Evolutionary conservation across 35 echinoderm and acorn worm species (phyloP).

Genomic region (Apostichopus parvimensis): DNA sequence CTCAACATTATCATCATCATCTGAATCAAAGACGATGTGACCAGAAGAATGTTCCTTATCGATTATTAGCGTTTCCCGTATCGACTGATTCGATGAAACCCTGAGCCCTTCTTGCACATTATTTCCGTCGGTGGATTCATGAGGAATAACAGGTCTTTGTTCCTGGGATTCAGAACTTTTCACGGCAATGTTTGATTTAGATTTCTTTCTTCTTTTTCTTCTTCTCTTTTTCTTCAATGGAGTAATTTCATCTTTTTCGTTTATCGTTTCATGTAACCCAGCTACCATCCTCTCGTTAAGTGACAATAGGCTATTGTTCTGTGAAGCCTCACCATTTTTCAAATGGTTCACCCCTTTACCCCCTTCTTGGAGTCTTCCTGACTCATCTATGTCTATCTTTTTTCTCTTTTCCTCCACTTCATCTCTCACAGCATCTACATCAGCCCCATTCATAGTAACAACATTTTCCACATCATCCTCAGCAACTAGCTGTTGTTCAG

Average conservation of each 20-base stretch:
- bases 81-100: background rate
- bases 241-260: background rate
- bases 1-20: background rate
- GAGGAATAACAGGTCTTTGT: too few relatives aligned
- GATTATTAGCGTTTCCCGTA: background rate
- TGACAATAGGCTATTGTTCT: background rate
- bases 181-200: background rate
- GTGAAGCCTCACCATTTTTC: background rate
- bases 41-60: background rate
- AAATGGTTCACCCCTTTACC: background rate
- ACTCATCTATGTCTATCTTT: background rate
- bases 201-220: constrained; percentile 7
- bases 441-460: background rate
- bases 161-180: too few relatives aligned
- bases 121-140: background rate
- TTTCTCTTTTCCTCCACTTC: background rate
- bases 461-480: background rate
- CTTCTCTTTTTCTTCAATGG: background rate
- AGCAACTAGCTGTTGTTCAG: too few relatives aligned
- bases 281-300: background rate
- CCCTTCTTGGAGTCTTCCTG: background rate
- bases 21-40: constrained; percentile 45
- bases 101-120: background rate
- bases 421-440: background rate
- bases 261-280: too few relatives aligned